phyloP scores from a whole-genome alignment of 2,888 invertebrate species.

The Monoplex corrugatus region DNA sequence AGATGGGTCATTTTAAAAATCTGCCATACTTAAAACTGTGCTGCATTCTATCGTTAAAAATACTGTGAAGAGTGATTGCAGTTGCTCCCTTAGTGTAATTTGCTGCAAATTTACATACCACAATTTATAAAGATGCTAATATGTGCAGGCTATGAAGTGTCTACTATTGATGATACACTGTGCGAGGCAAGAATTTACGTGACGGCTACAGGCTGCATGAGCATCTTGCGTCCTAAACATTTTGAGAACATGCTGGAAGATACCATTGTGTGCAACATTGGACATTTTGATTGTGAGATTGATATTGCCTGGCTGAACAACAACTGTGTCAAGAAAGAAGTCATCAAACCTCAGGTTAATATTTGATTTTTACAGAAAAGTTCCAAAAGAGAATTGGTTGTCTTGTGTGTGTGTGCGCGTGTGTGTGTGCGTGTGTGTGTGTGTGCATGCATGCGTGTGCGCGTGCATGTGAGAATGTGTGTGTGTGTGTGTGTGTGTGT shows the following conservation, averaged over 20 bases:
- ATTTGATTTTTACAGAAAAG: neutral
- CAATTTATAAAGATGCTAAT: no score
- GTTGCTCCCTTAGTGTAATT: no score
- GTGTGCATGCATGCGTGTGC: no score
- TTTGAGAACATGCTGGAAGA: constrained; percentile 96
- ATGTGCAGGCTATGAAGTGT: constrained; percentile 85
- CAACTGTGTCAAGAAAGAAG: constrained; percentile 92
- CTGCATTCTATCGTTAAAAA: no score
- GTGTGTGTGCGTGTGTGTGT: no score
- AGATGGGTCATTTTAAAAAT: no score
- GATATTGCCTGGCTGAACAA: constrained; percentile 97
- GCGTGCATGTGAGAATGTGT: neutral
- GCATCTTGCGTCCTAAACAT: constrained; percentile 93
- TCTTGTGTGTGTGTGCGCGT: no score
- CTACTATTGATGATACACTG: constrained; percentile 97
- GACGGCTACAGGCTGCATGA: constrained; percentile 97
- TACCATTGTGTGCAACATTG: constrained; percentile 98
- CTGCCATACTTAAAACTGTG: no score
- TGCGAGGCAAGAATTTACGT: constrained; percentile 96
- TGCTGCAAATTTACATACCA: no score
- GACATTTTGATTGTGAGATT: constrained; percentile 99
- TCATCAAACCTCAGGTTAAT: constrained; percentile 97
- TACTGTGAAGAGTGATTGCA: no score
- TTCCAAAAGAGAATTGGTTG: no score
- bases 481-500: neutral